Evolutionary conservation across 2,797 vertebrate species (phyloP).

Genomic region (Phalloptychus januarius): DNA sequence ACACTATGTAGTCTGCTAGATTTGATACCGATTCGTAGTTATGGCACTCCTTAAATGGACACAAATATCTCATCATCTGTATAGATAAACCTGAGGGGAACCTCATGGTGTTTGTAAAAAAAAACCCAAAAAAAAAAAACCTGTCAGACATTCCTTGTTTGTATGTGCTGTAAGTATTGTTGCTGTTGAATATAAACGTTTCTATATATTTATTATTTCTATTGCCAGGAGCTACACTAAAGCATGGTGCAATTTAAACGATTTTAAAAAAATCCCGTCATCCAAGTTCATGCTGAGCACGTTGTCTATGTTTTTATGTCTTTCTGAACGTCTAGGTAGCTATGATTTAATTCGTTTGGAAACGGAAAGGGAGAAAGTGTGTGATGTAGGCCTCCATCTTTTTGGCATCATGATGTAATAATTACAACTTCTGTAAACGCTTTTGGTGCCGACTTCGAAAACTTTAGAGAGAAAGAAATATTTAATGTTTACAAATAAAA

Average conservation of each 20-base stretch:
- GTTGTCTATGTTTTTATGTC: constrained; percentile 88
- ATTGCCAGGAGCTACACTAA: constrained; percentile 93
- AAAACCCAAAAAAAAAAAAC: constrained; percentile 56
- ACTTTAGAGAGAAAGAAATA: constrained; percentile 94
- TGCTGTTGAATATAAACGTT: constrained; percentile 99
- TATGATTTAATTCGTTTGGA: constrained; percentile 83
- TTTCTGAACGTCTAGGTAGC: constrained; percentile 82
- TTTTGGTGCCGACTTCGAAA: constrained; percentile 84
- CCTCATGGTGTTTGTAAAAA: constrained; percentile 93
- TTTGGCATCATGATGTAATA: constrained; percentile 89
- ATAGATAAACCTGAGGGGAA: constrained; percentile 85
- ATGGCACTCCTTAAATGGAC: constrained; percentile 90
- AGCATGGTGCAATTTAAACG: constrained; percentile 95
- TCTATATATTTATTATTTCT: constrained; percentile 99
- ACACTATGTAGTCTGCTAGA: constrained; percentile 99
- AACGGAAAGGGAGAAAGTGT: constrained; percentile 60
- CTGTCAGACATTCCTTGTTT: constrained; percentile 98
- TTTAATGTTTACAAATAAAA: constrained; percentile 99
- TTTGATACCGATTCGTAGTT: constrained; percentile 99
- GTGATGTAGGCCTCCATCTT: constrained; percentile 78
- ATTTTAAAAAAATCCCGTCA: constrained; percentile 77
- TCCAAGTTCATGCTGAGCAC: constrained; percentile 91
- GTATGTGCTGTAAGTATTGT: constrained; percentile 99
- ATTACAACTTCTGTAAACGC: constrained; percentile 83
- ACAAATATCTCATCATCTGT: constrained; percentile 80